Evolutionary conservation across 2,113 vertebrate genomes (phyloP).

Genomic region (Pseudorasbora parva): DNA sequence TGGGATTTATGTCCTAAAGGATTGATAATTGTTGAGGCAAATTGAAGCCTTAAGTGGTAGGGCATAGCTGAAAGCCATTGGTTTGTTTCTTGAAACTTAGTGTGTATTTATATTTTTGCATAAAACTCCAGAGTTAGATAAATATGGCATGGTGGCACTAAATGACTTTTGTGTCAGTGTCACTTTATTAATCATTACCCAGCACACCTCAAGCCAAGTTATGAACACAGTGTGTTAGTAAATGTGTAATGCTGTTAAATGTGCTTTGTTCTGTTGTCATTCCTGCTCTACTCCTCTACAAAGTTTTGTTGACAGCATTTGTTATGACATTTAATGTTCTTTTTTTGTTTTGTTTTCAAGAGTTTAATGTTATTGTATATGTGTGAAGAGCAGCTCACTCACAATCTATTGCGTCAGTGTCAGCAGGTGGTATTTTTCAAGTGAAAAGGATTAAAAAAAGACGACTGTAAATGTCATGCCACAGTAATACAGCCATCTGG

Average conservation of each 20-base stretch:
- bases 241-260: conserved; percentile 68
- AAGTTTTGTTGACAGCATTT: not conserved
- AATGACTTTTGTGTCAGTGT: conserved; percentile 10
- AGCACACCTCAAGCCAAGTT: conserved; percentile 45
- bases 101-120: not conserved
- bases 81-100: not conserved
- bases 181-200: conserved; percentile 72
- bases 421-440: conserved; percentile 50
- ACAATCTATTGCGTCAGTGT: conserved; percentile 32
- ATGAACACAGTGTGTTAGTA: conserved; percentile 59
- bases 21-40: not conserved
- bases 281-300: conserved; percentile 31
- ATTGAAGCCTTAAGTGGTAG: not conserved
- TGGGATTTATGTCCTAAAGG: conserved; percentile 9
- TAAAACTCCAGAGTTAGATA: not conserved
- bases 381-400: not conserved
- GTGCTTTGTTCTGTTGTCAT: conserved; percentile 34
- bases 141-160: not conserved
- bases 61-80: not conserved
- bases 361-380: conserved; percentile 6
- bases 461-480: conserved; percentile 64
- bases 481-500: conserved; percentile 56
- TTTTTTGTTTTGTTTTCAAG: not conserved
- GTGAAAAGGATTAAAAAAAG: conserved; percentile 47
- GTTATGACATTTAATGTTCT: not conserved